Evolutionary conservation across 2,797 vertebrate species (phyloP), one percentile per base, ranked within the genome.

Genomic region (Spinus pinus): DNA sequence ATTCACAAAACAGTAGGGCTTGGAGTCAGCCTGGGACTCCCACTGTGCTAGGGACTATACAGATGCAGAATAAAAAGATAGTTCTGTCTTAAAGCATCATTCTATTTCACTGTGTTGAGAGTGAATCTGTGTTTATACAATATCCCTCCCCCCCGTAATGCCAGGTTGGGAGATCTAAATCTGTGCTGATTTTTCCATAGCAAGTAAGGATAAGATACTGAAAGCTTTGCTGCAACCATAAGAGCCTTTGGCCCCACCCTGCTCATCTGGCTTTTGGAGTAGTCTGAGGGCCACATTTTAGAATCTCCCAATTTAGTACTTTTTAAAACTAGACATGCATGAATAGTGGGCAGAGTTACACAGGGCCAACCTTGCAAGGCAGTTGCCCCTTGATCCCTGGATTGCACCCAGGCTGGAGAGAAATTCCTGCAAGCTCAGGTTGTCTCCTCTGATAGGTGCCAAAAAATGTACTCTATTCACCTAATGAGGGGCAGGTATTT

Each of bases 1-100:
- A 92, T 91, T 91, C 86, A 78, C 73, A 89, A 91, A 93, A 73
- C 86, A 85, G 93, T 86, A 89, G 92, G 81, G 53, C 53, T 67
- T 66, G 56, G 79, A 92, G 66, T 83, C 80, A 90, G 67, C 17
- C 57, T 33, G 44, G 50, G 72, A 77, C 67, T 87, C 92, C 83
- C 50, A 61, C 94, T 85, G 94, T 67, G 90, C 57, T 24, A 89
- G 37, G 46, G 37, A 60, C 86, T 92, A 58, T 47, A 74, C 42
- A 86, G 81, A 93, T 57, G 72, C 7, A 2, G 47, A 89, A 95
- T 50, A 87, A 86, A 91, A 89, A 73, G 79, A 87, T 64, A 89
- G 28, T 21, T 91, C 35, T 91, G 31, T 50, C 61, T 83, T 88
- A 67, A 87, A 94, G 30, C 28, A 28, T 4, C 1, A 65, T 83